A percentile compares a stretch with the other conserved stretches of the same genome.
phyloP scores from a whole-genome alignment of 2,888 invertebrate species.

The Exephanes ischioxanthus region DNA sequence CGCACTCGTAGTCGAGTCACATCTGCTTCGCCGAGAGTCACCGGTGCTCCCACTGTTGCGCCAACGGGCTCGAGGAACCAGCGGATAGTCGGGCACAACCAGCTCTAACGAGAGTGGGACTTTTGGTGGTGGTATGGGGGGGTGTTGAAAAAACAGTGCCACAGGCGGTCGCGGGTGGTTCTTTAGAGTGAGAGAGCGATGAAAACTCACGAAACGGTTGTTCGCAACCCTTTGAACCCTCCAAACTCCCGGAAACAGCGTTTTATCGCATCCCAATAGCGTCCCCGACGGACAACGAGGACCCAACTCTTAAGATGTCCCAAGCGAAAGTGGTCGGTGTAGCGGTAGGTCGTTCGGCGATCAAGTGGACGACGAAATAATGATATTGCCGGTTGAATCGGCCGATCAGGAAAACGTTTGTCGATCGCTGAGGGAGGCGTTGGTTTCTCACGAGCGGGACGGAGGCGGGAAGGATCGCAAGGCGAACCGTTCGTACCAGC shows the following conservation, averaged over 20 bases:
- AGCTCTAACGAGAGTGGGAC: too few species aligned
- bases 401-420: not conserved
- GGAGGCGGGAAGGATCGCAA: not conserved
- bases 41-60: not conserved
- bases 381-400: not conserved
- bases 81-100: too few species aligned
- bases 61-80: too few species aligned
- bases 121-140: too few species aligned
- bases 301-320: not conserved
- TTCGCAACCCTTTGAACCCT: too few species aligned
- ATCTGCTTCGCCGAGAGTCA: not conserved
- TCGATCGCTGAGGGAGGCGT: not conserved
- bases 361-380: not conserved
- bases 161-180: not conserved
- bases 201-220: too few species aligned
- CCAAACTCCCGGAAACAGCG: too few species aligned
- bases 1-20: not conserved
- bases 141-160: not conserved
- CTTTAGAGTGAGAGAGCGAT: not conserved
- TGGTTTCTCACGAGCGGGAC: not conserved
- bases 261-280: too few species aligned
- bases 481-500: conserved; percentile 64
- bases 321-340: too few species aligned
- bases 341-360: not conserved
- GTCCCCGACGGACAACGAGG: not conserved